Evolutionary conservation across 2,113 vertebrate species (phyloP).

Genomic region (Pleuronectes platessa): DNA sequence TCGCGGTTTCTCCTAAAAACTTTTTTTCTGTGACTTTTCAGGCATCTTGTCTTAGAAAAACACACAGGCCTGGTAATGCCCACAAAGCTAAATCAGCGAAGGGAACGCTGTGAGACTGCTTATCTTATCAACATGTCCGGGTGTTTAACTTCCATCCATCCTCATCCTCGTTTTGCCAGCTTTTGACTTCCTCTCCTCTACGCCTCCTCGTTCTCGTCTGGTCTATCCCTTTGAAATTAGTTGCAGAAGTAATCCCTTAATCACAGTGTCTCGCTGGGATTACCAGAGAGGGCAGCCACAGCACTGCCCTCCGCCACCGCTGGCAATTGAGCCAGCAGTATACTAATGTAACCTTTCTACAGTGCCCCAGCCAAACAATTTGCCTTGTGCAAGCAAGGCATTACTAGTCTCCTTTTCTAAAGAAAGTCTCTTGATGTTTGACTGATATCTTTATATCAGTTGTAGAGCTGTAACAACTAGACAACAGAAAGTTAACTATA

Average conservation of each 20-base stretch:
- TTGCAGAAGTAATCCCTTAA: constrained; percentile 81
- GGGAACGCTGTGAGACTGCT: neutral
- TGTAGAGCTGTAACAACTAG: neutral
- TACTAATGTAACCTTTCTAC: neutral
- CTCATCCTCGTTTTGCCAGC: neutral
- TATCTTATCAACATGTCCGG: no score
- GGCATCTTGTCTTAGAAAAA: constrained; percentile 42
- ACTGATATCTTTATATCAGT: neutral
- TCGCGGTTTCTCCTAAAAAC: constrained; percentile 22
- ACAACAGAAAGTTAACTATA: neutral
- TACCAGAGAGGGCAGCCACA: constrained; percentile 66
- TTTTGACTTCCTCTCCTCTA: constrained; percentile 20
- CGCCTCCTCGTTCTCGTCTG: constrained; percentile 22
- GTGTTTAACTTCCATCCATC: no score
- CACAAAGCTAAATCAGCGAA: no score
- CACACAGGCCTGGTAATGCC: neutral
- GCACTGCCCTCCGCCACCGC: constrained; percentile 40
- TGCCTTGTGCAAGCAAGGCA: neutral
- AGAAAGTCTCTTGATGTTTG: neutral
- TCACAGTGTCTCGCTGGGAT: constrained; percentile 77
- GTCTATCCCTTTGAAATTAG: constrained; percentile 76
- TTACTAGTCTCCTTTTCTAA: neutral
- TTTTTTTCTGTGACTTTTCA: constrained; percentile 50
- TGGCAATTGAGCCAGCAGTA: constrained; percentile 39
- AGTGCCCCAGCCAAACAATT: neutral